phyloP scores from a whole-genome alignment of 2,797 vertebrate genomes.

The Megalops cyprinoides region DNA sequence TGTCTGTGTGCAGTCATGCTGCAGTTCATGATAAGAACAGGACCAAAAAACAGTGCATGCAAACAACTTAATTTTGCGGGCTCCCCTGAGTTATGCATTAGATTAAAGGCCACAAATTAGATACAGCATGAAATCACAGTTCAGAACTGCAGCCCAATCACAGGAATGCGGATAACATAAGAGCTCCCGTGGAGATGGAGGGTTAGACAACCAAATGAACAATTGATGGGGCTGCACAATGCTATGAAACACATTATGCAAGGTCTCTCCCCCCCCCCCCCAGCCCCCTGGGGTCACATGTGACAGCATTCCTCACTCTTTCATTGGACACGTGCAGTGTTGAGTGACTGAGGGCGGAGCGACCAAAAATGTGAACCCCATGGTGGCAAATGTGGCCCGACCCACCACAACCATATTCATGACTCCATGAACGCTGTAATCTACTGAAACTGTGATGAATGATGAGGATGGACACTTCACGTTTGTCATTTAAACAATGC shows the following conservation, averaged over 20 bases:
- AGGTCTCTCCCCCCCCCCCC: not conserved
- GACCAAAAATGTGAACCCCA: not conserved
- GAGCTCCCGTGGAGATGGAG: not conserved
- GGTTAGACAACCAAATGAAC: conserved; percentile 1
- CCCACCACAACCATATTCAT: not conserved
- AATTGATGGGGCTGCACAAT: not conserved
- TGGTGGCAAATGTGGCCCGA: not conserved
- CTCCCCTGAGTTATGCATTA: not conserved
- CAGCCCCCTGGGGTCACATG: not conserved
- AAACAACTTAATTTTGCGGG: not conserved
- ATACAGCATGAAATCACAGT: not conserved
- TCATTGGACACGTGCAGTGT: not conserved
- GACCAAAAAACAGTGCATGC: not conserved
- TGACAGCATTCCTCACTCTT: not conserved
- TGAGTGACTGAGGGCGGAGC: not conserved
- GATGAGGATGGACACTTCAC: not conserved
- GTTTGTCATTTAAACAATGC: not conserved
- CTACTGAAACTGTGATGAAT: not conserved
- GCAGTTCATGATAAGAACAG: not conserved
- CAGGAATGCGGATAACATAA: not conserved
- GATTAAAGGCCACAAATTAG: not conserved
- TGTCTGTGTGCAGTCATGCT: not conserved
- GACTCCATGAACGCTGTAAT: not conserved
- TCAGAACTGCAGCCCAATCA: not conserved
- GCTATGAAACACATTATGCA: not conserved